Evolutionary conservation across 2,888 invertebrate genomes (phyloP).

Genomic region (Hirtodrosophila duncani): DNA sequence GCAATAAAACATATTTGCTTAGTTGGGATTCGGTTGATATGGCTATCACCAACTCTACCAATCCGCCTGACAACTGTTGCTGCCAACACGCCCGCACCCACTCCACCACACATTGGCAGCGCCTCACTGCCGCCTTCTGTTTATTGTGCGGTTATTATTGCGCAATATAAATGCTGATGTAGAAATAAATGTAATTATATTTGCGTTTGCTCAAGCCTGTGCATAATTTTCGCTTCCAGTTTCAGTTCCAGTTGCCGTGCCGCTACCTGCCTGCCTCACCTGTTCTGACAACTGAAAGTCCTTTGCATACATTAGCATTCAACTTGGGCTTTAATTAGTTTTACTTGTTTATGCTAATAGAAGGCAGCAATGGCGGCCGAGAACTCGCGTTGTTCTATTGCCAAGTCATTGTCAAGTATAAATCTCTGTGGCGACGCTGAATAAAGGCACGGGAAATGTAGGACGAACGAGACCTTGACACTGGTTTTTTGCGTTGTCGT

Average conservation of each 20-base stretch:
- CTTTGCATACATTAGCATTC: conserved; percentile 69
- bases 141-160: conserved; percentile 40
- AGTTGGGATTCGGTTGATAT: conserved; percentile 11
- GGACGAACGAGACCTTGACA: too few species aligned
- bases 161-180: conserved; percentile 62
- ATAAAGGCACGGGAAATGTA: too few species aligned
- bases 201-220: conserved; percentile 58
- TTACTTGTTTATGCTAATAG: conserved; percentile 56
- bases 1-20: too few species aligned
- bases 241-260: conserved; percentile 12
- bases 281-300: conserved; percentile 50
- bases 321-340: conserved; percentile 69
- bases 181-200: conserved; percentile 68
- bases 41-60: neutral
- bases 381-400: conserved; percentile 1
- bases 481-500: conserved; percentile 18
- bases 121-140: conserved; percentile 6
- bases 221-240: conserved; percentile 56
- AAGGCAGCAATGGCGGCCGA: conserved; percentile 8
- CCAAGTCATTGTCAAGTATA: conserved; percentile 9
- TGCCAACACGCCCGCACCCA: too few species aligned
- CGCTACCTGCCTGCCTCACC: conserved; percentile 2
- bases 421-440: conserved; percentile 17
- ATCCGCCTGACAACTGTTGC: conserved; percentile 2
- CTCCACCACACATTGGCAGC: too few species aligned